These are phyloP conservation scores for Lasioglossum lativentre DNA, from an alignment of 2,888 invertebrate species.

Conservation along the genomic window DNA sequence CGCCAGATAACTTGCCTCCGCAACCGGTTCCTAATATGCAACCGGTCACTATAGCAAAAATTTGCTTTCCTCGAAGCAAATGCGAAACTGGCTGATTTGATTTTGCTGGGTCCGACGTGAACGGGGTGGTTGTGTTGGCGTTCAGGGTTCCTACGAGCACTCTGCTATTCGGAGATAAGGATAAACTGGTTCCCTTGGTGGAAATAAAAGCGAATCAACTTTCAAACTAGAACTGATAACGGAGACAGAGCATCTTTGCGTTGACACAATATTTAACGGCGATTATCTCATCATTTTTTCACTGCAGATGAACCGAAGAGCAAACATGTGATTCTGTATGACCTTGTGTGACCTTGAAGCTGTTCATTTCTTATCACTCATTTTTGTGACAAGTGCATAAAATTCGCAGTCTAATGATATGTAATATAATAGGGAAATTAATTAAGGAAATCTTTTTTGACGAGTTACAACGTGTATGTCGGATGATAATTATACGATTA, in stretches of 20 bases:
- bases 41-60: constrained; percentile 64
- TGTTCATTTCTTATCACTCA: too few relatives aligned
- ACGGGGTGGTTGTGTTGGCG: constrained; percentile 44
- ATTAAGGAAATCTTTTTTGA: neutral
- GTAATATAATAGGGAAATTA: neutral
- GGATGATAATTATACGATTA: constrained; percentile 38
- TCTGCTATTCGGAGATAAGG: neutral
- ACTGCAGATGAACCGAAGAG: too few relatives aligned
- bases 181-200: neutral
- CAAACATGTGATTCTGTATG: too few relatives aligned
- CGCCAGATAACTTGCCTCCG: constrained; percentile 77
- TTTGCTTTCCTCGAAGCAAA: constrained; percentile 58
- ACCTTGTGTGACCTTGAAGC: too few relatives aligned
- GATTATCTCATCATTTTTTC: too few relatives aligned
- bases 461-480: neutral
- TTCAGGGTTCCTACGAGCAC: neutral
- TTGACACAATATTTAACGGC: too few relatives aligned
- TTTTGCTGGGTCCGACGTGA: constrained; percentile 33
- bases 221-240: neutral
- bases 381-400: too few relatives aligned
- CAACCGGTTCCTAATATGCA: constrained; percentile 76
- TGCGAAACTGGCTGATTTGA: constrained; percentile 39
- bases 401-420: too few relatives aligned
- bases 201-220: neutral
- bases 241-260: too few relatives aligned